These are phyloP conservation scores for Machimus atricapillus DNA, from an alignment of 2,888 invertebrate species.

Conservation along the genomic window DNA sequence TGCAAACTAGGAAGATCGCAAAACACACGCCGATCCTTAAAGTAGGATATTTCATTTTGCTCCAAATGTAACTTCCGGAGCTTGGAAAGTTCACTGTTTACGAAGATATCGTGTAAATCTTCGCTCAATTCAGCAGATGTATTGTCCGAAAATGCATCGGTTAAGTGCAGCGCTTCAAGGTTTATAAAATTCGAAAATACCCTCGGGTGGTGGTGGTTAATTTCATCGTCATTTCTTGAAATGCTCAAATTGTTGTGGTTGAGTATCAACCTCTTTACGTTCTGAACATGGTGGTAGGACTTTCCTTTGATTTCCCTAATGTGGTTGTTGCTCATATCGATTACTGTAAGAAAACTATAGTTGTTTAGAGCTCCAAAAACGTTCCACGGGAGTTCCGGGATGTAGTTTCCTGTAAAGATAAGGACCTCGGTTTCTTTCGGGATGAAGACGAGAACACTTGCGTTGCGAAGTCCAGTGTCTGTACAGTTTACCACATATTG, in stretches of 20 bases:
- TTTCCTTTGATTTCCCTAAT: constrained; percentile 76
- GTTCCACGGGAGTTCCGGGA: constrained; percentile 72
- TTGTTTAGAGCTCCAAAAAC: constrained; percentile 72
- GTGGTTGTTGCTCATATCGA: constrained; percentile 78
- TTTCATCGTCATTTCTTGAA: constrained; percentile 65
- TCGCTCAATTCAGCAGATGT: constrained; percentile 68
- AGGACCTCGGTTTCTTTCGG: constrained; percentile 73
- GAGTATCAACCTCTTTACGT: constrained; percentile 72
- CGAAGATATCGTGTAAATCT: constrained; percentile 75
- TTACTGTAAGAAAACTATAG: constrained; percentile 67
- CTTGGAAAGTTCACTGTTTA: constrained; percentile 71
- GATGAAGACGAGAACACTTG: constrained; percentile 68
- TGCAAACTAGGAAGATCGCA: constrained; percentile 72
- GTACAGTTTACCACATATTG: constrained; percentile 77
- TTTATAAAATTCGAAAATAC: constrained; percentile 75
- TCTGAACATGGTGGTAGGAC: constrained; percentile 75
- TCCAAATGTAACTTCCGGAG: constrained; percentile 76
- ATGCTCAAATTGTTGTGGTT: constrained; percentile 76
- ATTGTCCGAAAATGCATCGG: constrained; percentile 75
- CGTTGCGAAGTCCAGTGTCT: constrained; percentile 67
- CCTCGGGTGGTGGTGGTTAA: constrained; percentile 70
- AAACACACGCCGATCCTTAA: constrained; percentile 71
- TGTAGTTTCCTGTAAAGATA: constrained; percentile 75
- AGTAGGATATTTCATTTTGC: constrained; percentile 75
- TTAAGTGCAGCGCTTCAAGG: constrained; percentile 74